Conservation (phyloP, 2,888 invertebrate species). For the Sisyra nigra region DNA sequence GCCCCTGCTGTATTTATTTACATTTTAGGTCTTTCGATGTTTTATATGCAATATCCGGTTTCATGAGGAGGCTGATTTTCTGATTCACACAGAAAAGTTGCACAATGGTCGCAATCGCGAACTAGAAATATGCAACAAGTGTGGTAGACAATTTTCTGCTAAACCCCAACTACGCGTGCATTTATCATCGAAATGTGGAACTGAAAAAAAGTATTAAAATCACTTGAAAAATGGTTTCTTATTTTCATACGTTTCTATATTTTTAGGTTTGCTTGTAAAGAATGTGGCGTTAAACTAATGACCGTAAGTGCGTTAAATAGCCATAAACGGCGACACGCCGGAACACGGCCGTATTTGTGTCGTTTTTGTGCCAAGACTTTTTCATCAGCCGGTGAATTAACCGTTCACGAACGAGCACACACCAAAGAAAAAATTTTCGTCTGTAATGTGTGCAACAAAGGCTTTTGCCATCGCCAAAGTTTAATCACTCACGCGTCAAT, state of each 20-base stretch:
- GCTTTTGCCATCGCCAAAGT: conserved; percentile 31
- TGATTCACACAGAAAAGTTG: conserved; percentile 23
- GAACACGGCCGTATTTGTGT: conserved; percentile 19
- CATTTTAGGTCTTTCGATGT: conserved; percentile 10
- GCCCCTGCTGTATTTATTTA: not conserved
- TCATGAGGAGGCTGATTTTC: conserved; percentile 21
- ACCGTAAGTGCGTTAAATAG: conserved; percentile 21
- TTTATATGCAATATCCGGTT: conserved; percentile 17
- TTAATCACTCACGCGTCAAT: conserved; percentile 30
- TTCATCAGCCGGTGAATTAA: conserved; percentile 20
- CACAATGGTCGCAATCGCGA: conserved; percentile 25
- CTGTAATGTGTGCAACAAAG: conserved; percentile 23
- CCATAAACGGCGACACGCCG: conserved; percentile 21
- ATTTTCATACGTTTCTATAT: not conserved
- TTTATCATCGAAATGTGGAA: conserved; percentile 27
- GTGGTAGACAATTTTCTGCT: conserved; percentile 27
- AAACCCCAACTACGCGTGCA: conserved; percentile 23
- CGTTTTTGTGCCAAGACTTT: conserved; percentile 23
- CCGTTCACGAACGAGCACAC: conserved; percentile 23
- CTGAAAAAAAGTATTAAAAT: conserved; percentile 20
- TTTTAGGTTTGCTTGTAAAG: conserved; percentile 14
- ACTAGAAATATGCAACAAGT: conserved; percentile 26
- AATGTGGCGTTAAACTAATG: conserved; percentile 21
- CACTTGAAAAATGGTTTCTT: not conserved
- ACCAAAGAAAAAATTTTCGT: conserved; percentile 22